These are phyloP conservation scores for Scophthalmus maximus DNA, from an alignment of 2,113 vertebrate genomes.

Conservation along the genomic window DNA sequence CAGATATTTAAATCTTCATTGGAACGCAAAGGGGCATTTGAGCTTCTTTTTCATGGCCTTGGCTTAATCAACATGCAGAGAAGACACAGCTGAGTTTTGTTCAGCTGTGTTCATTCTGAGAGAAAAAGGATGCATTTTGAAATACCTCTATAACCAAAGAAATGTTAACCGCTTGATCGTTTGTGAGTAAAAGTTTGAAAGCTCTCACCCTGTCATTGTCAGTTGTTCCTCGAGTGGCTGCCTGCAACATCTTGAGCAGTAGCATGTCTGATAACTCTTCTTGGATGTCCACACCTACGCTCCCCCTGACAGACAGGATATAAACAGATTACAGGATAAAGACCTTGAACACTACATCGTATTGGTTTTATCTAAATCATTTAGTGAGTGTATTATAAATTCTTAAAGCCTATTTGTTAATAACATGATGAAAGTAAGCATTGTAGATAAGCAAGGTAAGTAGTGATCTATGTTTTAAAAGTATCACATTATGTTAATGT, in stretches of 20 bases:
- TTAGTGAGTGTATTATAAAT: too few relatives aligned
- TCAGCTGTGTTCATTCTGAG: neutral
- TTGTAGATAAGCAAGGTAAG: too few relatives aligned
- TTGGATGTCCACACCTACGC: slow-evolving; percentile 89
- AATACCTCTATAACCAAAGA: too few relatives aligned
- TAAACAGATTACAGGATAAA: neutral
- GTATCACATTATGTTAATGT: neutral
- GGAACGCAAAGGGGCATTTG: too few relatives aligned
- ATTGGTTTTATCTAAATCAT: neutral
- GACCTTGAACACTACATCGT: too few relatives aligned
- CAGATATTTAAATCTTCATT: slow-evolving; percentile 11
- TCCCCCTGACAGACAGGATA: slow-evolving; percentile 81
- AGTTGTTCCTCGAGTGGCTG: slow-evolving; percentile 88
- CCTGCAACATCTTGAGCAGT: slow-evolving; percentile 91
- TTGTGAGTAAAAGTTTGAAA: neutral
- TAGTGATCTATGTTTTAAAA: too few relatives aligned
- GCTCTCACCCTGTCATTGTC: slow-evolving; percentile 93
- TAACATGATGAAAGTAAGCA: too few relatives aligned
- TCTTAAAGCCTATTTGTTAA: too few relatives aligned
- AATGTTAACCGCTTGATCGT: neutral
- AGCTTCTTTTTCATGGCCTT: neutral
- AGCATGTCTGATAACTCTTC: slow-evolving; percentile 94
- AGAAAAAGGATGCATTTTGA: neutral
- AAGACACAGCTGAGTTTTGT: neutral
- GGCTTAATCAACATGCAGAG: neutral